A percentile compares a stretch with the other conserved stretches of the same genome.
Evolutionary conservation across 2,888 invertebrate species (phyloP).

Genomic region (Bugulina stolonifera): DNA sequence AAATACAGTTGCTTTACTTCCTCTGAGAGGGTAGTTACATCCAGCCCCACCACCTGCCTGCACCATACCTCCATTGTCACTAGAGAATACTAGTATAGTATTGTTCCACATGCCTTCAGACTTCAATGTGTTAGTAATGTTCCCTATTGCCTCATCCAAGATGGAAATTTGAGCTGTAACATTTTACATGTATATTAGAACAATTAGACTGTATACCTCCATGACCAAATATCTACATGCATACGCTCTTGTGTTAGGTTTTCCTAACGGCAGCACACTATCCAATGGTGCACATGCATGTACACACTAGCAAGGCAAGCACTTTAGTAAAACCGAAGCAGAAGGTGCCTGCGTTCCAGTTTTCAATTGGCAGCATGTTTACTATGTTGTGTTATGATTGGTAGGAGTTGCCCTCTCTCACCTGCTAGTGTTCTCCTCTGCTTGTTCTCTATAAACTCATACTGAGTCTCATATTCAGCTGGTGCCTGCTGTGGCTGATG

Average conservation of each 20-base stretch:
- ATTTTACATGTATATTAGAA: neutral
- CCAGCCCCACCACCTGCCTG: constrained; percentile 37
- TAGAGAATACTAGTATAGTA: constrained; percentile 18
- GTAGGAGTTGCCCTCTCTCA: no score
- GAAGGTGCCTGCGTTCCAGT: no score
- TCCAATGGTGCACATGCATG: no score
- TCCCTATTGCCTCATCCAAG: constrained; percentile 23
- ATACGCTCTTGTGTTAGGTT: no score
- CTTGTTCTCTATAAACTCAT: constrained; percentile 16
- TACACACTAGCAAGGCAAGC: no score
- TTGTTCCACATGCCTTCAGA: constrained; percentile 30
- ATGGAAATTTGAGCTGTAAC: constrained; percentile 57
- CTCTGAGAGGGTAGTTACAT: constrained; percentile 47
- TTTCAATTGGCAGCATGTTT: no score
- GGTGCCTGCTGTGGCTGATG: constrained; percentile 25
- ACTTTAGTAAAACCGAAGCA: no score
- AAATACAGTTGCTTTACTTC: constrained; percentile 70
- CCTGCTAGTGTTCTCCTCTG: constrained; percentile 16
- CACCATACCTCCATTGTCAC: constrained; percentile 37
- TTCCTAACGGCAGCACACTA: no score
- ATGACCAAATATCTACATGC: no score
- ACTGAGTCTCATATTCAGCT: neutral
- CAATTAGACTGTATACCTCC: no score
- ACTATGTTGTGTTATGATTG: no score
- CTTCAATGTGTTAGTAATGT: constrained; percentile 26